These are phyloP conservation scores for Leptoteleia sp. DNA, from an alignment of 1,140 invertebrate species.

Conservation along the genomic window DNA sequence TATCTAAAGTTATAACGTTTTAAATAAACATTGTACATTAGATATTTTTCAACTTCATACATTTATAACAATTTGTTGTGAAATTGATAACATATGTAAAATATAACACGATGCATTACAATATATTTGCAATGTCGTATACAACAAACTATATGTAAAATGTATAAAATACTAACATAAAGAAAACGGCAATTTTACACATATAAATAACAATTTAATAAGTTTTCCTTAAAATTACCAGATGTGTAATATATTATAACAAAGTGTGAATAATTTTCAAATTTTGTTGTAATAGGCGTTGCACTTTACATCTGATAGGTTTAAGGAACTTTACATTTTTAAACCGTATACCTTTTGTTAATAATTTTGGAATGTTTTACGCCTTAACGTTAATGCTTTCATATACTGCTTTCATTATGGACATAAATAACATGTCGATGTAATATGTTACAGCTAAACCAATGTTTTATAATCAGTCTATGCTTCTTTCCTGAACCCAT, in stretches of 20 bases:
- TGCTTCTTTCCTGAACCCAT: slow-evolving; percentile 82
- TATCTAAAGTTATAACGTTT: too few relatives aligned
- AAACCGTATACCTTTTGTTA: slow-evolving; percentile 1
- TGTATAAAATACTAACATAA: neutral
- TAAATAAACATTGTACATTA: too few relatives aligned
- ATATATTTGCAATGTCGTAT: slow-evolving; percentile 14
- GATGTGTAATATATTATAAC: neutral
- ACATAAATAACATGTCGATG: slow-evolving; percentile 33
- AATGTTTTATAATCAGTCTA: neutral
- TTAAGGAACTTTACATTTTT: neutral
- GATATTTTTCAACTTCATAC: too few relatives aligned
- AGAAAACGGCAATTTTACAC: slow-evolving; percentile 2
- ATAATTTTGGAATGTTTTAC: slow-evolving; percentile 20
- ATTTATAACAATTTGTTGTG: too few relatives aligned
- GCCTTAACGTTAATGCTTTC: slow-evolving; percentile 3
- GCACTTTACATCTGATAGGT: neutral
- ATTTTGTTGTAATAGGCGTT: too few relatives aligned
- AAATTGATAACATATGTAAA: neutral
- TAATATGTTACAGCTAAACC: slow-evolving; percentile 6
- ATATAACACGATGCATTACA: slow-evolving; percentile 21
- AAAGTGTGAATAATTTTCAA: neutral
- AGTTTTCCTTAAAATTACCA: neutral
- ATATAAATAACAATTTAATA: slow-evolving; percentile 11
- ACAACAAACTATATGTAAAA: slow-evolving; percentile 7
- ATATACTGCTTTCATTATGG: slow-evolving; percentile 6